Base-by-base conservation (phyloP, 2,113 vertebrate species). In the Percopsis transmontana region DNA sequence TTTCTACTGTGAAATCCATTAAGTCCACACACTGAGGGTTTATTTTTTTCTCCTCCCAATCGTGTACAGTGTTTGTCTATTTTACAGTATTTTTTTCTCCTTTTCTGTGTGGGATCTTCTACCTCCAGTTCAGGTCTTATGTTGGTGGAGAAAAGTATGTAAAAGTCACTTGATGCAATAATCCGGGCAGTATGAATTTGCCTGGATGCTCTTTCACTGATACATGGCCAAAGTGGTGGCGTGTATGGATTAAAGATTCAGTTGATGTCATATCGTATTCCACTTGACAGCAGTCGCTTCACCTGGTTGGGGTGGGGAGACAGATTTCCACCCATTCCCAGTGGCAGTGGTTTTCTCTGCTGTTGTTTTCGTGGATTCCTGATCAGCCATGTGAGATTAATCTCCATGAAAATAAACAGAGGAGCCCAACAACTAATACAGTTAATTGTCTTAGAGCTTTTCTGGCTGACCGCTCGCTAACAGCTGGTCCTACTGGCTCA, bases 401-500 rank as follows among this genome's bases (percentile, higher is more conserved):
- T 97, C 93, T 93, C 90, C 93, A 91, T 50, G 74, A 94, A 96
- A 96, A 96, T 95, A 94, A 96, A 96, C 96, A 94, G 94, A 87
- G 92, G 93, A 92, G 93, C 92, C 92, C 91, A 92, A 94, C 93
- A 94, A 93, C 94, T 95, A 95, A 95, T 94, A 94, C 92, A 93
- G 95, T 95, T 96, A 94, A 95, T 95, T 96, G 95, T 95, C 95
- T 94, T 81, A 89, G 93, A 90, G 82, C 78, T 90, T 91, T 90
- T 86, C 93, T 94, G 85, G 93, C 93, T 94, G 94, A 93, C 93
- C 92, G 85, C 92, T 88, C 91, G 74, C 93, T 93, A 98, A 94
- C 97, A 98, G 96, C 96, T 99, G 96, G 96, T 94, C 94, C 88
- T 87, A 92, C 93, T 93, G 95, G 94, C 95, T 91, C 93, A 90